A percentile compares a stretch with the other conserved stretches of the same genome.
phyloP scores from a whole-genome alignment of 1,140 invertebrate genomes.

The Danaus melanippus region DNA sequence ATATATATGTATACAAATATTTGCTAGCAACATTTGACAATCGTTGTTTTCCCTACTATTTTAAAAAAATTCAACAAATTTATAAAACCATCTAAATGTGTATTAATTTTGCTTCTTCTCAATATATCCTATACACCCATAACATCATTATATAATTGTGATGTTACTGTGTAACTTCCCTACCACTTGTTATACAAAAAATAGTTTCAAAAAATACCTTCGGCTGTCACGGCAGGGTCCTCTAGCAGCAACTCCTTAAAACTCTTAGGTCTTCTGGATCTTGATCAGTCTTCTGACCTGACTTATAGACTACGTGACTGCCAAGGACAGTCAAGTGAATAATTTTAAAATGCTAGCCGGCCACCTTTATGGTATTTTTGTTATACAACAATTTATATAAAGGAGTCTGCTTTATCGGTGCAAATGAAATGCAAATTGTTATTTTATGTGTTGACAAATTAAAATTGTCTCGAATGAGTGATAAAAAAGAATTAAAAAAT shows the following conservation, averaged over 20 bases:
- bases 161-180: constrained; percentile 18
- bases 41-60: too few species aligned
- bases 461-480: constrained; percentile 15
- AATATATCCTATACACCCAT: constrained; percentile 4
- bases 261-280: constrained; percentile 63
- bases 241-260: constrained; percentile 64
- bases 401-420: constrained; percentile 37
- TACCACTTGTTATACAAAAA: constrained; percentile 59
- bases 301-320: constrained; percentile 72
- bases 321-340: constrained; percentile 70
- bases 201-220: constrained; percentile 72
- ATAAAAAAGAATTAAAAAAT: constrained; percentile 40
- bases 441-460: constrained; percentile 19
- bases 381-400: constrained; percentile 31
- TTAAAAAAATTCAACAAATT: too few species aligned
- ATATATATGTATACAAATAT: too few species aligned
- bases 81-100: too few species aligned
- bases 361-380: constrained; percentile 44
- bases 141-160: constrained; percentile 6
- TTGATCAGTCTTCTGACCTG: constrained; percentile 72
- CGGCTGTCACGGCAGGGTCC: constrained; percentile 57
- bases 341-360: constrained; percentile 69
- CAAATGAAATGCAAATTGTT: constrained; percentile 45
- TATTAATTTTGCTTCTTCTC: too few species aligned
- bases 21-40: too few species aligned